Evolutionary conservation across 2,888 invertebrate genomes (phyloP).

Genomic region (Calameuta pallipes): DNA sequence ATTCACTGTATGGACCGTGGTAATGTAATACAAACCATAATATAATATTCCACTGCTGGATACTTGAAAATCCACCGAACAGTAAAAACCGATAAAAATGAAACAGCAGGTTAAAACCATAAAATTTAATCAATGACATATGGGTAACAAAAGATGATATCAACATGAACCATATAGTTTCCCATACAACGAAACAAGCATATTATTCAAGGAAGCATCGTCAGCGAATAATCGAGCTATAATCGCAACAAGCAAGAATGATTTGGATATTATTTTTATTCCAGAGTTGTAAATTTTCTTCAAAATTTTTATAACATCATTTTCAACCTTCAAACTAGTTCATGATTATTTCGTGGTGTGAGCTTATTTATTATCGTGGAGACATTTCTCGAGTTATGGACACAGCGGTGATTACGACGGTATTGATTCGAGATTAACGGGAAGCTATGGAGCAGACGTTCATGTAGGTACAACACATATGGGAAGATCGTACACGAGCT

Average conservation of each 20-base stretch:
- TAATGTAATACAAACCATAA: neutral
- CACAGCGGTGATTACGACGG: conserved; percentile 26
- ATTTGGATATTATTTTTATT: neutral
- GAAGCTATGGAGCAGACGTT: conserved; percentile 21
- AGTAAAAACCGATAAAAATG: neutral
- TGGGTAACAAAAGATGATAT: neutral
- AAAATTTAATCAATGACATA: neutral
- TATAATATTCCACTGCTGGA: neutral
- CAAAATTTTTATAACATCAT: neutral
- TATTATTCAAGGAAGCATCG: too few relatives aligned
- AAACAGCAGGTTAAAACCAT: neutral
- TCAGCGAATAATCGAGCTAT: neutral
- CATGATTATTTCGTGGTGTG: neutral
- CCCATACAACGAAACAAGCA: neutral
- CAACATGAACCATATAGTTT: neutral
- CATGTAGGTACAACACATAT: neutral
- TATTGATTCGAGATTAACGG: conserved; percentile 34
- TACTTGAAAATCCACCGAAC: neutral
- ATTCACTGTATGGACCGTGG: neutral
- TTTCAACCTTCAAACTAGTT: neutral
- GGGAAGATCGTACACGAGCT: conserved; percentile 3
- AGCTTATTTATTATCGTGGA: neutral
- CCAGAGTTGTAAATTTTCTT: neutral
- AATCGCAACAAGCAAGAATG: neutral
- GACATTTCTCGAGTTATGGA: neutral